Conservation (phyloP, 2,113 vertebrate species). For the Urocynchramus pylzowi region DNA sequence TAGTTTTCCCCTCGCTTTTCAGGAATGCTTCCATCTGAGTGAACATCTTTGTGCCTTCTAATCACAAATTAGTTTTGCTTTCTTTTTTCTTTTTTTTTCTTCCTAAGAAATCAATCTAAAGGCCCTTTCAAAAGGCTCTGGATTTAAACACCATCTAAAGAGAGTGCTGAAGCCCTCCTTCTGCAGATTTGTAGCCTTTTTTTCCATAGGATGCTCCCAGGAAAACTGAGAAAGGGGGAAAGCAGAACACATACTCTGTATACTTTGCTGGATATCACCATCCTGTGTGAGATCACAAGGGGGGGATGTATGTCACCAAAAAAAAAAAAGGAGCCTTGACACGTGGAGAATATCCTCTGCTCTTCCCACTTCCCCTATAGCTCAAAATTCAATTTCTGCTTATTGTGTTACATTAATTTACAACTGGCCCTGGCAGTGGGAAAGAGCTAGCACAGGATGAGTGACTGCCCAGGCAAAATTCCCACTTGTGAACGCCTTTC, state of each 20-base stretch:
- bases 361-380: neutral
- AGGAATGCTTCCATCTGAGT: conserved; percentile 24
- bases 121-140: neutral
- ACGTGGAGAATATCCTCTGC: neutral
- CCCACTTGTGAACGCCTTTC: conserved; percentile 60
- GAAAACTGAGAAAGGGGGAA: neutral
- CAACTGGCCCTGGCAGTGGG: neutral
- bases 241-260: neutral
- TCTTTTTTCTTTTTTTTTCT: neutral
- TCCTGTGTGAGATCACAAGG: neutral
- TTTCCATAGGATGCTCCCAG: neutral
- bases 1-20: neutral
- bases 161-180: neutral
- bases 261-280: neutral
- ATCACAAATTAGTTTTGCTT: conserved; percentile 13
- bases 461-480: neutral
- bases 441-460: conserved; percentile 3
- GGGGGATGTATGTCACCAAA: neutral
- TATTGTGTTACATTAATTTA: neutral
- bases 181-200: neutral
- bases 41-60: conserved; percentile 23
- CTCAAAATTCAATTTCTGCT: neutral
- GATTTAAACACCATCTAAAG: neutral
- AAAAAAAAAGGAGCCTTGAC: neutral
- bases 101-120: neutral